phyloP scores from a whole-genome alignment of 2,888 invertebrate species.

The Drosophila kokeensis region DNA sequence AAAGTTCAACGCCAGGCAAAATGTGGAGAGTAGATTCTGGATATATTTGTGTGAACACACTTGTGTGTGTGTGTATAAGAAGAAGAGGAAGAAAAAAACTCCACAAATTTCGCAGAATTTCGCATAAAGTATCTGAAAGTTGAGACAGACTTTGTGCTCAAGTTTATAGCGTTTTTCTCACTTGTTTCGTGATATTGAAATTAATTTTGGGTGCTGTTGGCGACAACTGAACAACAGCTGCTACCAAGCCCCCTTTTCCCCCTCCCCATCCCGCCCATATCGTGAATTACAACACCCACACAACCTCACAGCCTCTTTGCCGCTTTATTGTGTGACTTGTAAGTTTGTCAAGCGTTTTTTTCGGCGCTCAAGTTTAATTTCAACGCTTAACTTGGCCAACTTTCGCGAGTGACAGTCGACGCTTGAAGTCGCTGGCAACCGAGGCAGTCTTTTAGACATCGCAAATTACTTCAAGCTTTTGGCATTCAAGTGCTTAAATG shows the following conservation, averaged over 20 bases:
- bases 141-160: conserved; percentile 24
- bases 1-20: conserved; percentile 10
- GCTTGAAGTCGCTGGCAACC: conserved; percentile 28
- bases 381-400: conserved; percentile 76
- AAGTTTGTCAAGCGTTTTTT: conserved; percentile 59
- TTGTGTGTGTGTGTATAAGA: neutral
- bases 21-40: neutral
- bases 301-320: conserved; percentile 1
- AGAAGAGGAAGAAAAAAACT: neutral
- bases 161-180: conserved; percentile 25
- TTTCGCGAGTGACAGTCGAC: conserved; percentile 53
- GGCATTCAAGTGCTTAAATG: conserved; percentile 79
- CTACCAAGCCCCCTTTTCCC: conserved; percentile 11
- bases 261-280: neutral
- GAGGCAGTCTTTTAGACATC: conserved; percentile 61
- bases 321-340: conserved; percentile 74
- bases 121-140: conserved; percentile 30
- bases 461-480: conserved; percentile 73
- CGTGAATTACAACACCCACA: neutral
- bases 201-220: conserved; percentile 51
- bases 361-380: conserved; percentile 73
- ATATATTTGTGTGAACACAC: neutral
- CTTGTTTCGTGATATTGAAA: conserved; percentile 53
- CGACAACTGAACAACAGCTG: conserved; percentile 39
- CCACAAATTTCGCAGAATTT: conserved; percentile 19